Evolutionary conservation across 2,113 vertebrate genomes (phyloP), one percentile per base, ranked within the genome.

Genomic region (Eulemur rufifrons): DNA sequence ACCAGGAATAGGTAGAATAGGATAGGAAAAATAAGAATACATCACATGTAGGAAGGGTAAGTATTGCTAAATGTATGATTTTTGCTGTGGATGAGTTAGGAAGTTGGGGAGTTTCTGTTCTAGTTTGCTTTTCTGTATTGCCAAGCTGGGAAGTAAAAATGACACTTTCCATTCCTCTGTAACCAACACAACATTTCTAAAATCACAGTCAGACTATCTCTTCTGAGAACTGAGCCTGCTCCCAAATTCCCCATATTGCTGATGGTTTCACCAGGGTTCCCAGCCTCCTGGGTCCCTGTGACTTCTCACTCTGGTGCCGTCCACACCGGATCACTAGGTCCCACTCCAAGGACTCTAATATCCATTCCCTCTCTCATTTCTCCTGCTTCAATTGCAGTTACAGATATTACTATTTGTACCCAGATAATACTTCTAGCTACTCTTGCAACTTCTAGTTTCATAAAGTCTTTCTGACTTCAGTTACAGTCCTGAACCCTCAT

Each of bases 161-260:
- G 6, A 85, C 74, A 88, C 50, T 87, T 94, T 32, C 27, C 61
- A 86, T 37, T 37, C 21, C 32, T 59, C 77, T 83, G 54, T 45
- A 77, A 80, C 8, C 17, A 86, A 74, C 37, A 4, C 64, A 56
- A 15, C n/a, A 84, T 47, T 91, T 84, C 66, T 77, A 73, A 96
- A 88, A 61, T 66, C 94, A 54, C 61, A 92, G 86, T 39, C 47
- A 94, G 29, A 39, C 32, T n/a, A 7, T 69, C 84, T 69, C 84
- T 92, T 84, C 81, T 85, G 71, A 86, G 69, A 95, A 78, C n/a
- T 8, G 85, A 87, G n/a, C 59, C 42, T 39, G 88, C 23, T 88
- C 66, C 34, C 77, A 77, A 68, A 61, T 56, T 64, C 32, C 50
- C 66, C 66, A 8, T 61, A 21, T 10, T 42, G 39, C 42, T 83